Percentiles rank a stretch among this genome's conserved stretches.
Conservation (phyloP, 2,888 invertebrate species). For the Oeneis ivallda region DNA sequence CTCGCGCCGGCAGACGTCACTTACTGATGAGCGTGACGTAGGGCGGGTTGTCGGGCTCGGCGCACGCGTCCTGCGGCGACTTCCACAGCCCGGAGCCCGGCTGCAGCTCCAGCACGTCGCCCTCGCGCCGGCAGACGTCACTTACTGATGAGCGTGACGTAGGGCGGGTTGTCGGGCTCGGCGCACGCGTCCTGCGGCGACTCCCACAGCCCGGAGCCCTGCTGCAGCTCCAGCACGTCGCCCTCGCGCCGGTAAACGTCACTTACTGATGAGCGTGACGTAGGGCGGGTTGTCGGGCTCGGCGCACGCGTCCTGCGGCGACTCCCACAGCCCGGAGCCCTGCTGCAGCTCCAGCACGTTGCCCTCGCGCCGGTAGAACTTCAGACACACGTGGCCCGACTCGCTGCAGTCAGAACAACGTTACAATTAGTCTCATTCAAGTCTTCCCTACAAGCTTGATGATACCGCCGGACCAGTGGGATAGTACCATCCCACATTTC, state of each 20-base stretch:
- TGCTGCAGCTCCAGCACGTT: constrained; percentile 88
- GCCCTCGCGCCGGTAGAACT: constrained; percentile 85
- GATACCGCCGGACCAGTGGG: too few relatives aligned
- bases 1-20: constrained; percentile 75
- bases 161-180: constrained; percentile 73
- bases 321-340: constrained; percentile 78
- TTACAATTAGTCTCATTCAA: too few relatives aligned
- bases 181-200: constrained; percentile 86
- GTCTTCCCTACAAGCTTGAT: too few relatives aligned
- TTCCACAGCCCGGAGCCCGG: constrained; percentile 81
- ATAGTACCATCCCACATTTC: too few relatives aligned
- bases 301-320: constrained; percentile 86
- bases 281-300: constrained; percentile 76
- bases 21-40: constrained; percentile 85
- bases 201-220: constrained; percentile 80
- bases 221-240: constrained; percentile 88
- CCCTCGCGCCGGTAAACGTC: constrained; percentile 81
- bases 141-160: constrained; percentile 85
- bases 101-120: constrained; percentile 87
- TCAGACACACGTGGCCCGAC: constrained; percentile 90
- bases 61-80: constrained; percentile 86
- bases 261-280: constrained; percentile 84
- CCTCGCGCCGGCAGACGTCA: constrained; percentile 76
- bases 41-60: constrained; percentile 71
- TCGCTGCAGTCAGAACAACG: constrained; percentile 75